Evolutionary conservation across 2,797 vertebrate species (phyloP), one percentile per base, ranked within the genome.

Genomic region (Eleutherodactylus coqui): DNA sequence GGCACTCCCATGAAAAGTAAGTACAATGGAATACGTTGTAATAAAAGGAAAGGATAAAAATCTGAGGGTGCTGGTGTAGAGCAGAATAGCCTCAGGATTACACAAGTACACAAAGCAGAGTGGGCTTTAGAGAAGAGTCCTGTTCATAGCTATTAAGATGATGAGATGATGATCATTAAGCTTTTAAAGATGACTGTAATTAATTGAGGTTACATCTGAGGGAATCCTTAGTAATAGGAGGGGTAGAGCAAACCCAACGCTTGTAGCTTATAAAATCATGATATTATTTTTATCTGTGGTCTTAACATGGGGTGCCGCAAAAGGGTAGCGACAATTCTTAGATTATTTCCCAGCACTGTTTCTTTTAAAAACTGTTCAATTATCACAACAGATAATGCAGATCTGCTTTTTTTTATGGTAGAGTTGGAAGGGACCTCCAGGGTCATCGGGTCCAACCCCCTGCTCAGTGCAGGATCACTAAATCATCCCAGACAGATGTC

Each of bases 171-270:
- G 80, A 85, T 82, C 82, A 89, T 0, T 0, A 58, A 86, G 83
- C 90, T 89, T 82, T 82, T 89, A 88, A 5, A 62, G 81, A 87
- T 14, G 69, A 43, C 69, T 32, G 88, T 51, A 89, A 60, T 36
- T 0, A n/a, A 87, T 82, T 10, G 0, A 47, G 73, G 53, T 89
- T 72, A 84, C 36, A 87, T 79, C 87, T 64, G 88, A 83, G 82
- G 88, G 72, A 84, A 72, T 62, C 64, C 51, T n/a, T 38, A 14
- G 49, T 58, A 24, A 55, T 36, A 32, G 51, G 51, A 77, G 51
- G 21, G 21, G 49, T 77, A 58, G 24, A 77, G 58, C 29, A 34
- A 32, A 29, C 72, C 43, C 43, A 47, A 32, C 49, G 43, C 49
- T 32, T 49, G 43, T 51, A 19, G 29, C 73, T 75, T 29, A 47